phyloP scores from a whole-genome alignment of 2,888 invertebrate genomes.

The Drosophila subquinaria region DNA sequence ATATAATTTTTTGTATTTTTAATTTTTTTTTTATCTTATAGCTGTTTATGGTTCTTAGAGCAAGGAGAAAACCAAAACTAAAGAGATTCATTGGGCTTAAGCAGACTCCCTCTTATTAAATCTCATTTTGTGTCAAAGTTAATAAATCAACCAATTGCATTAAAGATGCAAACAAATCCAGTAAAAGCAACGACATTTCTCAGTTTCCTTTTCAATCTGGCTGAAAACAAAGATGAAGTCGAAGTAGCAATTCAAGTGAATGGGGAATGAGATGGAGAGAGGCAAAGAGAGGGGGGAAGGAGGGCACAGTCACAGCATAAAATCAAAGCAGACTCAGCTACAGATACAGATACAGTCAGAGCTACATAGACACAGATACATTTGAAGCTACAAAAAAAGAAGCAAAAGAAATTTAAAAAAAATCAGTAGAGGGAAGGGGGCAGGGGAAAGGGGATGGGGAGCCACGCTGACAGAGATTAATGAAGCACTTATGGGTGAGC shows the following conservation, averaged over 20 bases:
- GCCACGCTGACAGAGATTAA: slow-evolving; percentile 78
- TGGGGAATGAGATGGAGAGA: background rate
- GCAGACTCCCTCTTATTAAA: too few relatives aligned
- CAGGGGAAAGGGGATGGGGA: background rate
- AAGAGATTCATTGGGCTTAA: too few relatives aligned
- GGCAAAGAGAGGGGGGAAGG: background rate
- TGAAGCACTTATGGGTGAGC: slow-evolving; percentile 80
- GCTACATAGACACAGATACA: slow-evolving; percentile 27
- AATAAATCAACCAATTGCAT: slow-evolving; percentile 39
- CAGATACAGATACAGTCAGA: slow-evolving; percentile 39
- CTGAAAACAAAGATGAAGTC: slow-evolving; percentile 48
- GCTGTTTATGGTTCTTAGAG: too few relatives aligned
- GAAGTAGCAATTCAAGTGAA: slow-evolving; percentile 25
- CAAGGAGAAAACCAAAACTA: too few relatives aligned
- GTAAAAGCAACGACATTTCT: slow-evolving; percentile 24
- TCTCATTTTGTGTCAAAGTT: background rate
- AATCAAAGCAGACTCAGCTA: slow-evolving; percentile 59
- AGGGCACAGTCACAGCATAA: slow-evolving; percentile 30
- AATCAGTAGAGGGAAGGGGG: slow-evolving; percentile 27
- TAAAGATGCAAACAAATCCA: slow-evolving; percentile 47
- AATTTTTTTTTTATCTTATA: too few relatives aligned
- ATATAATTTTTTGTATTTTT: too few relatives aligned
- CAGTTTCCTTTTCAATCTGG: background rate
- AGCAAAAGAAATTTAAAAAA: slow-evolving; percentile 45
- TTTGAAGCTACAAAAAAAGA: slow-evolving; percentile 16